Base-by-base conservation (phyloP, 1,140 invertebrate genomes). In the Gonatopus flavifemur region DNA sequence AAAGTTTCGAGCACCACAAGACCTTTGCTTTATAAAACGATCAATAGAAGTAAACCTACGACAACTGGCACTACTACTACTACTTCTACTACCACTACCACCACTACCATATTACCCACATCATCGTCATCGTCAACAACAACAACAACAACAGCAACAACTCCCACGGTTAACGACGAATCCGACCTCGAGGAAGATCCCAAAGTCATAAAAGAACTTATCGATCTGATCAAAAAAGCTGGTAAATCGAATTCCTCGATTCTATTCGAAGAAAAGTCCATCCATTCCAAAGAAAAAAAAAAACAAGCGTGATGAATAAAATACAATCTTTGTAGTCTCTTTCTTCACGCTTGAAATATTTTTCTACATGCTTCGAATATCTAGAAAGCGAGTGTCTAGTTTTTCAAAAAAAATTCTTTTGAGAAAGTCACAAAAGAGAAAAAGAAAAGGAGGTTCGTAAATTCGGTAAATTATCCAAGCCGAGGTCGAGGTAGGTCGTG, bases 151-250 rank as follows among this genome's bases (percentile, higher is more conserved):
- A 50, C n/a, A n/a, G 31, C 16, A 0, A 41, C 20, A 7, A 50
- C 49, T 3, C 15, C 18, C 0, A 51, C 55, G 0, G 64, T 15
- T 50, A 43, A 20, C 1, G 12, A 32, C 19, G 54, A 57, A 19
- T 16, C 35, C 0, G 66, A 67, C 18, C 67, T 72, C 9, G 86
- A 89, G 65, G 88, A 92, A 74, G 89, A 93, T 75, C 90, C 90
- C 0, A 84, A 81, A 69, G 88, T 91, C 1, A 89, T 93, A 32
- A 92, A 91, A 68, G 90, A 93, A 68, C 72, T 93, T 0, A 87
- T 93, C 32, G 86, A 87, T 55, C 76, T 93, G 0, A 93, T 93
- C 33, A 90, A 88, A 66, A 92, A 91, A 84, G 86, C 89, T 49
- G 83, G 81, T 79, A 55, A 59, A 48, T 56, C 8, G n/a, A 28